Conservation (phyloP, 2,113 vertebrate genomes). For the Thalassarche chlororhynchos region DNA sequence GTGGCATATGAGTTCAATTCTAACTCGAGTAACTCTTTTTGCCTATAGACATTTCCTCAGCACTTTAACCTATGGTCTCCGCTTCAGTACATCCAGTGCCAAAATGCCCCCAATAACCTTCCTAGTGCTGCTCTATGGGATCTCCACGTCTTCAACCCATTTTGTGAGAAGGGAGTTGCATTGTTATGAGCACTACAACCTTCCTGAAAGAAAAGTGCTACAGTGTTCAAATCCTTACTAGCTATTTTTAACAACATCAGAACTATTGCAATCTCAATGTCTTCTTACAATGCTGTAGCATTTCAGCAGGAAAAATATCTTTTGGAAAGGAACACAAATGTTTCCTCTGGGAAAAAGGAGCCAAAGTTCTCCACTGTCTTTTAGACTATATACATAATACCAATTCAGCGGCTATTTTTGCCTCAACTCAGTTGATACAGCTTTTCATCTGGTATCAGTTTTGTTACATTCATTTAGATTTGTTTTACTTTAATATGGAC, state of each 20-base stretch:
- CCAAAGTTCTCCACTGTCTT: background rate
- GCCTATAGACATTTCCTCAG: background rate
- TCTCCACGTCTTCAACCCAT: background rate
- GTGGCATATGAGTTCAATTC: background rate
- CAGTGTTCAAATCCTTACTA: background rate
- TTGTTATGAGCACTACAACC: background rate
- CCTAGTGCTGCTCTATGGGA: background rate
- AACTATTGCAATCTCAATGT: background rate
- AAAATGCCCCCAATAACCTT: background rate
- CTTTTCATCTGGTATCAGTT: background rate
- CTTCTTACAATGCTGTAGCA: background rate
- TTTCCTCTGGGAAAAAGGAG: background rate
- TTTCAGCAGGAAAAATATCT: background rate
- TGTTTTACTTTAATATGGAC: background rate
- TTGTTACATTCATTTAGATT: background rate
- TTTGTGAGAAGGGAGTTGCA: background rate
- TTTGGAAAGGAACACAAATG: background rate
- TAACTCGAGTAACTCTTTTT: background rate
- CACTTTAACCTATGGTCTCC: background rate
- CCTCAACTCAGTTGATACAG: background rate
- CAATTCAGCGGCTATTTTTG: background rate
- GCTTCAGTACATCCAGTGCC: background rate
- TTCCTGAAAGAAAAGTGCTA: background rate
- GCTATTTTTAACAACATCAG: background rate
- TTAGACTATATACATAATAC: background rate